Conservation (phyloP, 2,113 vertebrate genomes). For the Pterophyllum scalare region DNA sequence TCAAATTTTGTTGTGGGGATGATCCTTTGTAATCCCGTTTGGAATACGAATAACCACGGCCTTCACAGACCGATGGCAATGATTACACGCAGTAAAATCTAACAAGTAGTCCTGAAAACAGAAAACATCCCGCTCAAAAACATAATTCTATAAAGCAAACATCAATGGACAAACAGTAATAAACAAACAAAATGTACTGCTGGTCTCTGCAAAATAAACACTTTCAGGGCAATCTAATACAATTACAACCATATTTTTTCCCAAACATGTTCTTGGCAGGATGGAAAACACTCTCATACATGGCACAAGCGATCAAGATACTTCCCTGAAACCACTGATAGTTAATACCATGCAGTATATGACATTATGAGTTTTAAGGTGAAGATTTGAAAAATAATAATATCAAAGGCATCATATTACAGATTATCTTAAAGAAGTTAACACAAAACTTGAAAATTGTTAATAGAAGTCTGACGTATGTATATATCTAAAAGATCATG, state of each 20-base stretch:
- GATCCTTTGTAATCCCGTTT: neutral
- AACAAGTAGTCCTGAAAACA: too few species aligned
- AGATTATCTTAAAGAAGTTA: neutral
- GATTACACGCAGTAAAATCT: too few species aligned
- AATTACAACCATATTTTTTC: neutral
- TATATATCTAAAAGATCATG: neutral
- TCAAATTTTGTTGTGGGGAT: too few species aligned
- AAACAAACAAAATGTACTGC: too few species aligned
- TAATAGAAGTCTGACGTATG: too few species aligned
- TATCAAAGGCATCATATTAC: neutral
- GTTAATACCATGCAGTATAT: neutral
- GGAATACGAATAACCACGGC: neutral
- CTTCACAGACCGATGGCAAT: too few species aligned
- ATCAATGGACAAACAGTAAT: too few species aligned
- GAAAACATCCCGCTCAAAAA: too few species aligned
- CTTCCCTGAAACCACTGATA: neutral
- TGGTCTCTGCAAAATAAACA: neutral
- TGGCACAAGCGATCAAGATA: neutral
- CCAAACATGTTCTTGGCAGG: neutral
- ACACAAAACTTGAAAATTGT: neutral
- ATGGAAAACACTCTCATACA: neutral
- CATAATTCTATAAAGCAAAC: too few species aligned
- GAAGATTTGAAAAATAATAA: neutral
- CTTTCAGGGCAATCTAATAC: neutral
- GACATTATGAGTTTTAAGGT: neutral